These are phyloP conservation scores for Isaurus tuberculatus DNA, from an alignment of 92 coral and sea anemone species.

Conservation along the genomic window DNA sequence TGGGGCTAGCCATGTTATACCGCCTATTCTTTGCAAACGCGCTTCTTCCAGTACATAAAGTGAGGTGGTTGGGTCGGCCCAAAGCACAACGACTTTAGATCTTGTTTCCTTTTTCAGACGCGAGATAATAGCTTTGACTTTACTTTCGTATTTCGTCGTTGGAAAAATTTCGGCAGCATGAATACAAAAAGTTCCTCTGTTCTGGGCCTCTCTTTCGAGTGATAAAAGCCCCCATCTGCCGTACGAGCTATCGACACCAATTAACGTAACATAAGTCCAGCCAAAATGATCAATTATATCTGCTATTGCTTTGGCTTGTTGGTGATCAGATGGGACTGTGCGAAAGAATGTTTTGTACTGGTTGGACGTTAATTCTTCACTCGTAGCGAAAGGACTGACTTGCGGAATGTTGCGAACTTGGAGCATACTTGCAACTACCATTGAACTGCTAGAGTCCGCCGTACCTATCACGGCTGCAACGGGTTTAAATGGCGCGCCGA, in stretches of 20 bases:
- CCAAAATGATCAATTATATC: conserved; percentile 82
- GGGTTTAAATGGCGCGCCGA: conserved; percentile 57
- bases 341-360: conserved; percentile 78
- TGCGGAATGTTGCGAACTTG: conserved; percentile 77
- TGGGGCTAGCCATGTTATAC: conserved; percentile 82
- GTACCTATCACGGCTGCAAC: conserved; percentile 71
- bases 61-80: conserved; percentile 70
- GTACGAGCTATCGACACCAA: conserved; percentile 81
- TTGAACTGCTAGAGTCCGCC: conserved; percentile 74
- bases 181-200: conserved; percentile 75
- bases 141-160: conserved; percentile 58
- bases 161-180: conserved; percentile 66
- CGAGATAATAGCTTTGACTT: conserved; percentile 60
- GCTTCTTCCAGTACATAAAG: conserved; percentile 66
- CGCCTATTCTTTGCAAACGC: conserved; percentile 37
- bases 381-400: conserved; percentile 84
- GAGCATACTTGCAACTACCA: conserved; percentile 76
- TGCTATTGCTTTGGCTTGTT: conserved; percentile 80
- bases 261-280: conserved; percentile 82
- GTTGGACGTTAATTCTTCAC: conserved; percentile 75
- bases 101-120: conserved; percentile 60
- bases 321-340: conserved; percentile 85
- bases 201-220: conserved; percentile 74
- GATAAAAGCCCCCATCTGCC: conserved; percentile 75
- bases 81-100: conserved; percentile 71